Evolutionary conservation across 2,888 invertebrate genomes (phyloP), one percentile per base, ranked within the genome.

Genomic region (Allolobophora icterica): DNA sequence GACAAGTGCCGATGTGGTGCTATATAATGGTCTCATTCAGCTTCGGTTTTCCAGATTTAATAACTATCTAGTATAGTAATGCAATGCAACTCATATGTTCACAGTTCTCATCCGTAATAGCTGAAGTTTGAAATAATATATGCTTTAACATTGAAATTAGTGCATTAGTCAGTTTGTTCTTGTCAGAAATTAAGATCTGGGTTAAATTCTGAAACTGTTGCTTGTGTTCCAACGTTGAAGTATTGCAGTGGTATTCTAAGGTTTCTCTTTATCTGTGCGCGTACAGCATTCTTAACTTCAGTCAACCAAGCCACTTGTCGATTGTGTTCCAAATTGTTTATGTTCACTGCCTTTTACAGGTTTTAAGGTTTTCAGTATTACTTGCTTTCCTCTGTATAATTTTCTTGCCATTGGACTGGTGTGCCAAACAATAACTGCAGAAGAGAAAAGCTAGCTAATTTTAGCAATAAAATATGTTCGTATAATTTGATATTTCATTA

Each of bases 101-200:
- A 24, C 71, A 71, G 4, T 71, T n/a, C 0, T n/a, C 30, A n/a
- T 30, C 11, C 4, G n/a, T 71, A 52, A 4, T 6, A 52, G 71
- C 30, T n/a, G n/a, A 11, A n/a, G 30, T n/a, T 71, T n/a, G 71
- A 71, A 58, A 11, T 11, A 11, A n/a, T 71, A 21, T 5, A 8
- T n/a, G 30, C 8, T n/a, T n/a, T 71, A 71, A 71, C 30, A 71
- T 71, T 71, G n/a, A 8, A 71, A 71, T n/a, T n/a, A 13, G 71
- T 71, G 71, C n/a, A n/a, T 71, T 71, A 71, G 30, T 71, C 71
- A 71, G n/a, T n/a, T 71, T 71, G 52, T 71, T 71, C 71, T 71
- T n/a, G 11, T 71, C 71, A 71, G 13, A n/a, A 71, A 71, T 71
- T 71, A n/a, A 71, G 71, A 71, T 71, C 71, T 71, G 6, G 30